phyloP scores from a whole-genome alignment of 2,888 invertebrate genomes.

The Cheilosia pagana region DNA sequence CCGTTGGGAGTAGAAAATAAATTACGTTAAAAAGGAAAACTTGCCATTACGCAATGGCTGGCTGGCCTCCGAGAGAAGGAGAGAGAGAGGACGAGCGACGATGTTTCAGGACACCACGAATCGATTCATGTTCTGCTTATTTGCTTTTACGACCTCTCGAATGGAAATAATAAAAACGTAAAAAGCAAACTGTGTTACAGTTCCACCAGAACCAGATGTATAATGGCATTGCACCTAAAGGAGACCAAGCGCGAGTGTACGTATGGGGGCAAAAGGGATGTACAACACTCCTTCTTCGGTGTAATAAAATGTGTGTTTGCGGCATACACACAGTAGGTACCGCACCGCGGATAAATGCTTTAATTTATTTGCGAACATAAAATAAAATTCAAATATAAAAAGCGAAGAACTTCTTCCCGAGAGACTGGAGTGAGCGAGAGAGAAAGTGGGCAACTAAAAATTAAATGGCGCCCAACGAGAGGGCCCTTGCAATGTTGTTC shows the following conservation, averaged over 20 bases:
- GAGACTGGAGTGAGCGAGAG: not conserved
- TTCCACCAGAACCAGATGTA: constrained; percentile 44
- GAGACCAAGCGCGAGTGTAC: constrained; percentile 42
- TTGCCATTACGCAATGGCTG: constrained; percentile 53
- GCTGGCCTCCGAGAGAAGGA: not conserved
- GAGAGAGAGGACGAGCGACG: not conserved
- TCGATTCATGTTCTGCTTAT: constrained; percentile 73
- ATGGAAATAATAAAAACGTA: constrained; percentile 51
- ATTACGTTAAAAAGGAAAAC: constrained; percentile 32
- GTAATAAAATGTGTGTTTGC: constrained; percentile 56
- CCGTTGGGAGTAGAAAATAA: constrained; percentile 51
- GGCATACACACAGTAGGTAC: constrained; percentile 32
- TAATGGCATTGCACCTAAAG: constrained; percentile 47
- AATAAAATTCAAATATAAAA: constrained; percentile 73
- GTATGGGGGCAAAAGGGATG: constrained; percentile 28
- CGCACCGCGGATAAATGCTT: constrained; percentile 68
- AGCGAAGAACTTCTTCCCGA: constrained; percentile 16
- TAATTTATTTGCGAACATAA: constrained; percentile 74
- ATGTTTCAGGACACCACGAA: constrained; percentile 61
- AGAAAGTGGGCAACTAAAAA: constrained; percentile 19
- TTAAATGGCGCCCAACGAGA: constrained; percentile 61
- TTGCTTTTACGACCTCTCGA: constrained; percentile 68
- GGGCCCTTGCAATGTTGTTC: constrained; percentile 27
- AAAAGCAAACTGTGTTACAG: constrained; percentile 29
- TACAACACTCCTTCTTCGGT: constrained; percentile 15